These are phyloP conservation scores for Cygnus atratus DNA, from an alignment of 2,113 vertebrate species.

Conservation along the genomic window DNA sequence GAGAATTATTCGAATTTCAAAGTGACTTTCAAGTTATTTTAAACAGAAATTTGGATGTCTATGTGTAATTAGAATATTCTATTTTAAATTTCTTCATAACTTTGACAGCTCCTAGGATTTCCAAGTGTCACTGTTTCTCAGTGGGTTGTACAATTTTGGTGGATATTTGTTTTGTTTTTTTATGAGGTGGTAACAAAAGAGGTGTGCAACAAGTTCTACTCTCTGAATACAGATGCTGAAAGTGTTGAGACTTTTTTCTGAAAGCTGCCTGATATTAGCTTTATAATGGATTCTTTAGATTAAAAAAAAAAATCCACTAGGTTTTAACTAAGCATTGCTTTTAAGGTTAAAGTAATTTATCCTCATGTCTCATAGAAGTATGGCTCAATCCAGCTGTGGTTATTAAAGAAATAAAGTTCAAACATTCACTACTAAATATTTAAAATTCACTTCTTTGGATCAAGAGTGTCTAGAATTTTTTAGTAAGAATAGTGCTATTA, in stretches of 20 bases:
- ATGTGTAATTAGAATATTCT: background rate
- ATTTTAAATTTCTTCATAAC: background rate
- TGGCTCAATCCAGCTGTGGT: background rate
- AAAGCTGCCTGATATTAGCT: background rate
- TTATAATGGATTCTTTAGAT: background rate
- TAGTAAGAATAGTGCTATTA: background rate
- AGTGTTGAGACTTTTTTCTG: slow-evolving; percentile 7
- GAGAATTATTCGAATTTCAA: slow-evolving; percentile 25
- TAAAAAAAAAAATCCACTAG: background rate
- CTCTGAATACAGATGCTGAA: background rate
- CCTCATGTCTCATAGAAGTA: background rate
- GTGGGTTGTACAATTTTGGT: background rate
- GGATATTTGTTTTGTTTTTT: background rate
- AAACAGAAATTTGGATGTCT: background rate
- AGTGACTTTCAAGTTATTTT: slow-evolving; percentile 29
- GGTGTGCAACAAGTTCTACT: background rate
- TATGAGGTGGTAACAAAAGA: background rate
- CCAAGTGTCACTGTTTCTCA: background rate
- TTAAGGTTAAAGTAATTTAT: background rate
- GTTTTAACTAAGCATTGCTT: background rate
- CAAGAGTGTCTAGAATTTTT: background rate
- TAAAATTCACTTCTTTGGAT: background rate
- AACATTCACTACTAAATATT: slow-evolving; percentile 11
- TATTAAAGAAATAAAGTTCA: background rate
- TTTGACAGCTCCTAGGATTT: background rate